These are phyloP conservation scores for Luidia sarsii DNA, from an alignment of 53 echinoderm and acorn worm species.

Conservation along the genomic window DNA sequence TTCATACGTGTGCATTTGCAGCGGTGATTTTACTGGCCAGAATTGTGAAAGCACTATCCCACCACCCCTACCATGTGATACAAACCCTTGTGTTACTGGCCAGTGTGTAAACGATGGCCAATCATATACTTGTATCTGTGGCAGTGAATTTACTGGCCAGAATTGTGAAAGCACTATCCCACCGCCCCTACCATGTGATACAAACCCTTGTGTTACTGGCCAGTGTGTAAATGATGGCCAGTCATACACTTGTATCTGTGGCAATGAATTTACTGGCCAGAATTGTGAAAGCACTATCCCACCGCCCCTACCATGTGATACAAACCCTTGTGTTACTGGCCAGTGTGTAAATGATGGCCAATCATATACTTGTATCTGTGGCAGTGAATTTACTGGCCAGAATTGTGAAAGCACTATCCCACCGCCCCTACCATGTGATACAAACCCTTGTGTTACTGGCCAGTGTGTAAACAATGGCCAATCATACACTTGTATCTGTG, in stretches of 20 bases:
- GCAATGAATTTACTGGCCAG: constrained; percentile 55
- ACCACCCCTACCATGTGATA: constrained; percentile 71
- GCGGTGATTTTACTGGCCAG: constrained; percentile 48
- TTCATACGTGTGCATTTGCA: constrained; percentile 62
- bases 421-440: constrained; percentile 68
- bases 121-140: constrained; percentile 30
- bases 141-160: constrained; percentile 45
- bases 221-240: constrained; percentile 42
- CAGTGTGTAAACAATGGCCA: constrained; percentile 49
- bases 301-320: constrained; percentile 63
- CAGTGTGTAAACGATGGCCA: constrained; percentile 38
- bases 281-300: constrained; percentile 61
- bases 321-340: constrained; percentile 67
- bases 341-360: constrained; percentile 47
- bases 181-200: constrained; percentile 40
- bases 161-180: constrained; percentile 57
- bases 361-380: constrained; percentile 46
- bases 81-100: constrained; percentile 72
- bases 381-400: constrained; percentile 40
- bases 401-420: constrained; percentile 71
- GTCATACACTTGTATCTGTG: constrained; percentile 65
- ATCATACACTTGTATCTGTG: constrained; percentile 64
- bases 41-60: constrained; percentile 47
- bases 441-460: constrained; percentile 79
- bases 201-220: constrained; percentile 58